A percentile compares a stretch with the other conserved stretches of the same genome.
Conservation (phyloP, 2,888 invertebrate species). For the Sisyra terminalis region DNA sequence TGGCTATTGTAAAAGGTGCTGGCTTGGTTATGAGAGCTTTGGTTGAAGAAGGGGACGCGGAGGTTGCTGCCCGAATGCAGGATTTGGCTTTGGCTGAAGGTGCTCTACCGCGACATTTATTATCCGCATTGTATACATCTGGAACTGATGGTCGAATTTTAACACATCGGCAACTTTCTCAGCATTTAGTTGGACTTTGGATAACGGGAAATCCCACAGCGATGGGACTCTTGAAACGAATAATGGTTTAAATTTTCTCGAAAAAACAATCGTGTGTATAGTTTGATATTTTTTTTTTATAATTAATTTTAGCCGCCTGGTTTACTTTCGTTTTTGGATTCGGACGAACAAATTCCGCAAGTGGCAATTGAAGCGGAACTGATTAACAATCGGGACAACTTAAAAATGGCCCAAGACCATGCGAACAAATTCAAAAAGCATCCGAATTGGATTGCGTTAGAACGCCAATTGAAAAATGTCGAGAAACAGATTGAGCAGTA, state of each 20-base stretch:
- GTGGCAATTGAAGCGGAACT: conserved; percentile 52
- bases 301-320: conserved; percentile 65
- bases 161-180: conserved; percentile 78
- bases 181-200: conserved; percentile 93
- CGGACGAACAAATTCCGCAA: conserved; percentile 66
- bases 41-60: conserved; percentile 92
- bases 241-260: conserved; percentile 67
- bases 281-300: too few relatives aligned
- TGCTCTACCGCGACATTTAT: conserved; percentile 81
- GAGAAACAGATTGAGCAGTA: conserved; percentile 69
- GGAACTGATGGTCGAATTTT: conserved; percentile 49
- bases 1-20: conserved; percentile 90
- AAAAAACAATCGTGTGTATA: not conserved
- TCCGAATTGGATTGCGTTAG: conserved; percentile 53
- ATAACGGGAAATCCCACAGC: conserved; percentile 87
- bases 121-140: conserved; percentile 74
- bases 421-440: conserved; percentile 48
- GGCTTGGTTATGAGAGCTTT: conserved; percentile 94
- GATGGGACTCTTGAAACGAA: conserved; percentile 66
- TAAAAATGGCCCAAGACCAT: conserved; percentile 81
- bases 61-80: conserved; percentile 88
- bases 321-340: conserved; percentile 75
- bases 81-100: conserved; percentile 91
- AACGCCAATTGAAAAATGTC: conserved; percentile 54
- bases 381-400: conserved; percentile 75